A percentile compares a stretch with the other conserved stretches of the same genome.
These are phyloP conservation scores for Hartigia nigra DNA, from an alignment of 2,888 invertebrate genomes.

Conservation along the genomic window DNA sequence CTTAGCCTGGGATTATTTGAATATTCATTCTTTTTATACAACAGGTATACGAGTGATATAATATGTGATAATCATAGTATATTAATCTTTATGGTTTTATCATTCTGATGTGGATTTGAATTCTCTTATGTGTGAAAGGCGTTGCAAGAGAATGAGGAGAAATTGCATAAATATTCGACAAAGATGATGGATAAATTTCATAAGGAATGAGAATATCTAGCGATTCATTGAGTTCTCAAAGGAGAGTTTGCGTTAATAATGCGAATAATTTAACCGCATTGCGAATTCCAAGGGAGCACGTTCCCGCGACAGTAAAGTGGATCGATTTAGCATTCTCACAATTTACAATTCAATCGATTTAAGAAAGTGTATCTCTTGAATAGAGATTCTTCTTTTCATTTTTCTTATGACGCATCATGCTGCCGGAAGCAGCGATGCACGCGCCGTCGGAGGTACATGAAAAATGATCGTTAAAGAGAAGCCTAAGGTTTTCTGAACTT, in stretches of 20 bases:
- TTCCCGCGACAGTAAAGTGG: not conserved
- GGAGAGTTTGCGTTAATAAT: not conserved
- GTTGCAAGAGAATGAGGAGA: not conserved
- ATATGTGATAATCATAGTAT: not conserved
- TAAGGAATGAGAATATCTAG: not conserved
- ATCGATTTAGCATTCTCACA: not conserved
- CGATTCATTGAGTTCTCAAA: not conserved
- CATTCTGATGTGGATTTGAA: not conserved
- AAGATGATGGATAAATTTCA: not conserved
- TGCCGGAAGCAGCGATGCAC: not conserved
- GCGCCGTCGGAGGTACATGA: not conserved
- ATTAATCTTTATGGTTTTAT: not conserved
- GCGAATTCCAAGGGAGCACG: not conserved
- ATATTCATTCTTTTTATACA: not conserved
- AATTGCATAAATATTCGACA: not conserved
- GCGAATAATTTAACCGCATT: not conserved
- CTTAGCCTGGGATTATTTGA: not conserved
- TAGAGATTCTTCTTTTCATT: not conserved
- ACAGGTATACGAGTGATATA: not conserved
- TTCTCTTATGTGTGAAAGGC: not conserved
- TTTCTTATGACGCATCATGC: not conserved
- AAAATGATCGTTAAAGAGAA: not conserved
- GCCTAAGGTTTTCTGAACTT: not conserved
- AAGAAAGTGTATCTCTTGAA: not conserved
- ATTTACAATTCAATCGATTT: constrained; percentile 8